phyloP scores from a whole-genome alignment of 2,888 invertebrate species.

The Phytoseiulus persimilis region DNA sequence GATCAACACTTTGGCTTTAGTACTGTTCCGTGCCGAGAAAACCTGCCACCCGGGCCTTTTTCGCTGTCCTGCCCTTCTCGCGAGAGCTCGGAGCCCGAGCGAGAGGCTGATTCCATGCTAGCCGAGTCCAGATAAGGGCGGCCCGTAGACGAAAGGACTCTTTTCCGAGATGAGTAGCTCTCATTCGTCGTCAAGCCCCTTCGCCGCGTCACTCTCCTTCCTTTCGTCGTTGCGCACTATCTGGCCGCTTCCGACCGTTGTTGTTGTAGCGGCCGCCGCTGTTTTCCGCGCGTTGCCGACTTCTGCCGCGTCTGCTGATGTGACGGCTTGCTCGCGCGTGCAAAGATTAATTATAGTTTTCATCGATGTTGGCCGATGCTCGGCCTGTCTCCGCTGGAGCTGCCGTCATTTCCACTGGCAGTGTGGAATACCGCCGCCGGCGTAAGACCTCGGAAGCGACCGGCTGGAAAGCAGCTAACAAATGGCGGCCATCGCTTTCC shows the following conservation, averaged over 20 bases:
- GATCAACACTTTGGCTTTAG: neutral
- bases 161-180: neutral
- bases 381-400: neutral
- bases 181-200: slow-evolving; percentile 7
- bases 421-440: neutral
- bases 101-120: neutral
- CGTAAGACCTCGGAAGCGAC: neutral
- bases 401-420: neutral
- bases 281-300: neutral
- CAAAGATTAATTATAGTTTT: neutral
- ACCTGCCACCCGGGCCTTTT: neutral
- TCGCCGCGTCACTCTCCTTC: neutral
- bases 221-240: neutral
- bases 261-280: neutral
- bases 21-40: slow-evolving; percentile 5
- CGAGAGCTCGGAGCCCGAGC: neutral
- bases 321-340: neutral
- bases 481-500: neutral
- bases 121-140: neutral
- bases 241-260: neutral
- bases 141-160: neutral
- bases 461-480: neutral
- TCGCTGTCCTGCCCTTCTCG: neutral
- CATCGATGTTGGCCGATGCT: neutral
- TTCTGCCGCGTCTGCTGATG: neutral